Evolutionary conservation across 2,888 invertebrate species (phyloP).

Genomic region (Blastobasis lacticolella): DNA sequence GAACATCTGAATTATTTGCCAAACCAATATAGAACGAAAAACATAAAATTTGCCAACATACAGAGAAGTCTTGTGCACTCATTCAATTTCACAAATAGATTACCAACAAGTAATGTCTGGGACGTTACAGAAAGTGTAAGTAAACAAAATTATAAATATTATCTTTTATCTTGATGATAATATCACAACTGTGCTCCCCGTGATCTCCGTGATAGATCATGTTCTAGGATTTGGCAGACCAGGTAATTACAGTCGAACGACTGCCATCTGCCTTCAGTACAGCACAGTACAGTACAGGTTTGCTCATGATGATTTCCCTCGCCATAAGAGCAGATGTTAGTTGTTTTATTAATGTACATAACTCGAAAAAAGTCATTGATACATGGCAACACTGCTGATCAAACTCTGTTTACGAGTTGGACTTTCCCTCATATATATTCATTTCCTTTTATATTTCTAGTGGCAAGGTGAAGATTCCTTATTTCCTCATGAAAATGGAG

Average conservation of each 20-base stretch:
- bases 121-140: constrained; percentile 46
- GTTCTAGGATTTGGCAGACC: not conserved
- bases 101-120: constrained; percentile 35
- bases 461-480: constrained; percentile 57
- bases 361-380: no score
- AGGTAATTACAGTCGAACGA: no score
- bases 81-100: constrained; percentile 48
- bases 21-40: constrained; percentile 46
- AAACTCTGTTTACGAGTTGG: no score
- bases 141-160: not conserved
- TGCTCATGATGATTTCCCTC: no score
- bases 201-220: not conserved
- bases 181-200: not conserved
- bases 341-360: no score
- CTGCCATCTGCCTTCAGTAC: no score
- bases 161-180: not conserved
- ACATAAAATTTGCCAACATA: constrained; percentile 38
- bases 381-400: no score
- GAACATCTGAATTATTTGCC: constrained; percentile 56
- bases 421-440: no score
- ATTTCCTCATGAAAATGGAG: constrained; percentile 65
- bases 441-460: constrained; percentile 29
- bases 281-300: no score
- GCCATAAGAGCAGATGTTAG: no score
- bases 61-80: constrained; percentile 41